Conservation (phyloP, 2,888 invertebrate genomes). For the Tenthredo notha region DNA sequence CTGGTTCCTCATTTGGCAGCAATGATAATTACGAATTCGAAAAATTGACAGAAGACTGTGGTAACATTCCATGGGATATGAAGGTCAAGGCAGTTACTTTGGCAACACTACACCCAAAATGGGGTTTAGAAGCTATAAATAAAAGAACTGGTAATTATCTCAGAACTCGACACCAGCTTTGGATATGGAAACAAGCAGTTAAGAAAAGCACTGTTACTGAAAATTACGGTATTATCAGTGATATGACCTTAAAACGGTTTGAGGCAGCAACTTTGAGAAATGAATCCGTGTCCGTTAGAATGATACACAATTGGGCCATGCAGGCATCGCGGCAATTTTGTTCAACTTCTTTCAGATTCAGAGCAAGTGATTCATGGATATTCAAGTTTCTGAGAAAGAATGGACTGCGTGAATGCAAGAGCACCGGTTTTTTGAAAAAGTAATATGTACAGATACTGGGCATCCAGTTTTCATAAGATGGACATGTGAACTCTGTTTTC, state of each 20-base stretch:
- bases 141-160: neutral
- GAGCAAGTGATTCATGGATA: neutral
- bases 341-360: neutral
- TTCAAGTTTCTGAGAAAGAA: neutral
- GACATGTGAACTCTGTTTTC: neutral
- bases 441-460: neutral
- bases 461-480: neutral
- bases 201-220: constrained; percentile 4
- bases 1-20: neutral
- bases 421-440: neutral
- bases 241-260: neutral
- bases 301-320: neutral
- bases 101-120: neutral
- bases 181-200: constrained; percentile 13
- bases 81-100: constrained; percentile 4
- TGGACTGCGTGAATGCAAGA: neutral
- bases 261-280: neutral
- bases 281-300: neutral
- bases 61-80: neutral
- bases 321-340: neutral
- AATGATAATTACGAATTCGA: neutral
- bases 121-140: neutral
- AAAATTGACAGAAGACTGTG: neutral
- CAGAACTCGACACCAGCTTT: neutral
- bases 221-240: neutral